Percentiles rank a stretch among this genome's conserved stretches.
Conservation (phyloP, 1,140 invertebrate species). For the Parasteatoda tepidariorum region DNA sequence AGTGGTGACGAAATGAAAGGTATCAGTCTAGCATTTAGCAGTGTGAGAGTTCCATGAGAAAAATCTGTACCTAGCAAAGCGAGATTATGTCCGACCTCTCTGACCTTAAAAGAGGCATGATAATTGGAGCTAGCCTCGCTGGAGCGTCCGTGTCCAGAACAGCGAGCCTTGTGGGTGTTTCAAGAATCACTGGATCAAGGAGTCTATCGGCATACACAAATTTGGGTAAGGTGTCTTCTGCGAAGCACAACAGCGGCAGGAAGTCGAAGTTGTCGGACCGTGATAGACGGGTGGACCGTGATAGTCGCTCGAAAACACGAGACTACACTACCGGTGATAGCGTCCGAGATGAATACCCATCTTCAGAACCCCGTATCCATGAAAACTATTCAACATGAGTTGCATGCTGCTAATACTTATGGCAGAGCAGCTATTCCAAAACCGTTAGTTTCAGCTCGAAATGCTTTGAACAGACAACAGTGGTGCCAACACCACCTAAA, state of each 20-base stretch:
- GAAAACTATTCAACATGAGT: background rate
- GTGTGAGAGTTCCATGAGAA: too few species aligned
- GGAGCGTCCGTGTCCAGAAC: too few species aligned
- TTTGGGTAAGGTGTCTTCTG: too few species aligned
- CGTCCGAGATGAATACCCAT: background rate
- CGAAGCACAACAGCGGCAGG: background rate
- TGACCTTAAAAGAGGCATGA: too few species aligned
- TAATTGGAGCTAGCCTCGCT: too few species aligned
- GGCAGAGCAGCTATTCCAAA: background rate
- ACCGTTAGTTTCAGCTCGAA: background rate
- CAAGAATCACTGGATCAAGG: too few species aligned
- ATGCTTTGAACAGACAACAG: conserved; percentile 7
- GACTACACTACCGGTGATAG: background rate
- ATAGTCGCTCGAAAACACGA: background rate
- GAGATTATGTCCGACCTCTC: too few species aligned
- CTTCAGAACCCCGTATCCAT: background rate
- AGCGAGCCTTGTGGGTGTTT: too few species aligned
- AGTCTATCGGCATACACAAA: too few species aligned
- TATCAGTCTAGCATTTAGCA: too few species aligned
- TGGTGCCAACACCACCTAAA: background rate
- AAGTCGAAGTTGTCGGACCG: background rate
- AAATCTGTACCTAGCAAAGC: too few species aligned
- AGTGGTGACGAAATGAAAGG: too few species aligned
- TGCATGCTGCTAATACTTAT: background rate
- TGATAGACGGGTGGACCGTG: background rate